A percentile compares a stretch with the other conserved stretches of the same genome.
Evolutionary conservation across 2,888 invertebrate genomes (phyloP).

Genomic region (Volucella zonaria): DNA sequence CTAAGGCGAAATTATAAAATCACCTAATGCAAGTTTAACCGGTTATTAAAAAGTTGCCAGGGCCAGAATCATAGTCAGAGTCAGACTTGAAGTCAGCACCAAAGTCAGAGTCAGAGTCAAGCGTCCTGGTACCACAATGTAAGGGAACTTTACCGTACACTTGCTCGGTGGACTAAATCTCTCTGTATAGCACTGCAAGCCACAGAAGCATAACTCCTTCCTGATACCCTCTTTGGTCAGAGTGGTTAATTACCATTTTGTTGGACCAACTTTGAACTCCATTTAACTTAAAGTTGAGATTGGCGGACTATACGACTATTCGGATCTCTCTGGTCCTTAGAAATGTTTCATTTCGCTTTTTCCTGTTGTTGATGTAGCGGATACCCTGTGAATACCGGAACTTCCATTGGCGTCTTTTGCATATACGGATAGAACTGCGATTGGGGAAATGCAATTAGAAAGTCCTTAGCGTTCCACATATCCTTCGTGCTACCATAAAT

Average conservation of each 20-base stretch:
- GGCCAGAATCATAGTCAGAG: no score
- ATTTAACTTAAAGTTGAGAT: conserved; percentile 50
- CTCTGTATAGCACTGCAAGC: not conserved
- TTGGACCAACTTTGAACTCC: conserved; percentile 63
- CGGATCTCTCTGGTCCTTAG: conserved; percentile 12
- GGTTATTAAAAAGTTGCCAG: conserved; percentile 69
- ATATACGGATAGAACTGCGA: not conserved
- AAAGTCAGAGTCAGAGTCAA: conserved; percentile 24
- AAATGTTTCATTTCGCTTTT: conserved; percentile 12
- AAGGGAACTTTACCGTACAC: conserved; percentile 25
- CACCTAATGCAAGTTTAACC: conserved; percentile 65
- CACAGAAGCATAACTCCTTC: conserved; percentile 8
- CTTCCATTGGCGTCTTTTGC: not conserved
- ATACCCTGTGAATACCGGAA: not conserved
- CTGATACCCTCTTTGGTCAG: conserved; percentile 42
- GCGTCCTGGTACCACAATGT: conserved; percentile 10
- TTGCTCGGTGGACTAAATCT: not conserved
- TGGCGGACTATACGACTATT: no score
- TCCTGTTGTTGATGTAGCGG: not conserved
- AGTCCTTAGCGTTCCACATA: conserved; percentile 40
- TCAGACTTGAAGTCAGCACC: no score
- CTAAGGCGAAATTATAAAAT: conserved; percentile 46
- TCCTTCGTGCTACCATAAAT: conserved; percentile 6
- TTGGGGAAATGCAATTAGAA: conserved; percentile 55
- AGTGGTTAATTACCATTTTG: conserved; percentile 67